Evolutionary conservation across 2,797 vertebrate species (phyloP).

Genomic region (Aplochiton taeniatus): DNA sequence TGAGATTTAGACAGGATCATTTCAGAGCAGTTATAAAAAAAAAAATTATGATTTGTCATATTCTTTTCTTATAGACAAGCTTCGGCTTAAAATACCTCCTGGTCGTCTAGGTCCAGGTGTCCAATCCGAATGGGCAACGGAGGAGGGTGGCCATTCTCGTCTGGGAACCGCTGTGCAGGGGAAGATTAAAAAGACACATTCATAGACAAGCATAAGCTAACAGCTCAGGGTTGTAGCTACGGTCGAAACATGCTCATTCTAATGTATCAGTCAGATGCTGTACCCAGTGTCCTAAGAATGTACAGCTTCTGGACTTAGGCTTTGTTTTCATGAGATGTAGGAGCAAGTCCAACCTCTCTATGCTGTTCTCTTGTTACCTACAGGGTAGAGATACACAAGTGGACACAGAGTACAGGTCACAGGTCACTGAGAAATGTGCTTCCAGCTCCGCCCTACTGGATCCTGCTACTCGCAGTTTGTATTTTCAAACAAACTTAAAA

Average conservation of each 20-base stretch:
- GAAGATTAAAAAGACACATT: constrained; percentile 65
- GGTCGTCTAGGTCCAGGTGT: constrained; percentile 71
- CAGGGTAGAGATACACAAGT: constrained; percentile 3
- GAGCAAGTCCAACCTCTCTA: neutral
- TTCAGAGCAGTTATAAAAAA: no score
- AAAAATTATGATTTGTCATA: neutral
- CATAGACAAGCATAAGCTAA: constrained; percentile 43
- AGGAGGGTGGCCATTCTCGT: constrained; percentile 74
- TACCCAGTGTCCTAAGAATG: constrained; percentile 24
- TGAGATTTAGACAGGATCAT: no score
- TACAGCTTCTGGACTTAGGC: constrained; percentile 17
- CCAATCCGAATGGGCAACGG: constrained; percentile 72
- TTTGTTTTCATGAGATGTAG: constrained; percentile 16
- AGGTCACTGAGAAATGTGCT: constrained; percentile 18
- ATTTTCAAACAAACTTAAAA: neutral
- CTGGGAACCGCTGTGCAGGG: constrained; percentile 73
- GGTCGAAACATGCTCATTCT: constrained; percentile 53
- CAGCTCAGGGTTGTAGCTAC: constrained; percentile 35
- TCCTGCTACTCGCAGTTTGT: constrained; percentile 16
- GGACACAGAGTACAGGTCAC: constrained; percentile 3
- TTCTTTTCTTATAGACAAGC: neutral
- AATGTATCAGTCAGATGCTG: constrained; percentile 29
- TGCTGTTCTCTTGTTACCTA: constrained; percentile 16
- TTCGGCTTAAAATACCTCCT: constrained; percentile 70
- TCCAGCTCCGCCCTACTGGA: neutral